A percentile compares a stretch with the other conserved stretches of the same genome.
phyloP scores from a whole-genome alignment of 2,888 invertebrate species.

The Neria commutata region DNA sequence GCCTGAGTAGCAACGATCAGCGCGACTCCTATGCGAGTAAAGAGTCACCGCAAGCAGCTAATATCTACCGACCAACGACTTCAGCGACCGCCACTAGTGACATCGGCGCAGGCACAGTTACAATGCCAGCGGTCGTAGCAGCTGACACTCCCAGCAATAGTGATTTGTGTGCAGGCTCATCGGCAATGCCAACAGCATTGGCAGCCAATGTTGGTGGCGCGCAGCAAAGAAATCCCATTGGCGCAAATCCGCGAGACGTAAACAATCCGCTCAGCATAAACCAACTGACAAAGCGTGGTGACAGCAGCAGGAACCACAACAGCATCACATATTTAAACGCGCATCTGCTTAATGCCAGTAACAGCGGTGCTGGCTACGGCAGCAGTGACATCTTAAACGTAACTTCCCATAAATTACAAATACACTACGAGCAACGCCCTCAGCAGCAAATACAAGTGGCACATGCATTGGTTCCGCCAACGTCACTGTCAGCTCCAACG shows the following conservation, averaged over 20 bases:
- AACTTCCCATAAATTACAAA: conserved; percentile 15
- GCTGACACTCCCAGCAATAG: too few species aligned
- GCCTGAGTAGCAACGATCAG: conserved; percentile 33
- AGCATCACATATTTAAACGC: neutral
- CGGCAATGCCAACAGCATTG: neutral
- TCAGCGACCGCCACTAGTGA: conserved; percentile 21
- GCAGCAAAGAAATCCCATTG: conserved; percentile 75
- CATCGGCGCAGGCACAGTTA: conserved; percentile 29
- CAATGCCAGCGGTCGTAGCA: conserved; percentile 2
- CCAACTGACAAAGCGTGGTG: conserved; percentile 76
- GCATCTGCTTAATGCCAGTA: neutral
- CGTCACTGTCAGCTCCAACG: conserved; percentile 11
- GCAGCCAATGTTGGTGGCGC: conserved; percentile 5
- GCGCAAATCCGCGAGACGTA: conserved; percentile 88
- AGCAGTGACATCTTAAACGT: neutral
- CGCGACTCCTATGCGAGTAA: conserved; percentile 6
- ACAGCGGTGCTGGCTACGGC: neutral
- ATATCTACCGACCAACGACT: conserved; percentile 29
- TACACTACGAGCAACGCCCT: conserved; percentile 5
- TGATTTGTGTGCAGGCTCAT: too few species aligned
- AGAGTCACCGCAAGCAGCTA: too few species aligned
- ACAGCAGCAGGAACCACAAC: conserved; percentile 31
- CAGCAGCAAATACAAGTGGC: neutral
- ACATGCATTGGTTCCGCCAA: conserved; percentile 20
- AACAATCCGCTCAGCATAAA: conserved; percentile 92